Percentiles rank a stretch among this genome's conserved stretches.
Evolutionary conservation across 2,113 vertebrate species (phyloP).

Genomic region (Pelvicachromis taeniatus): DNA sequence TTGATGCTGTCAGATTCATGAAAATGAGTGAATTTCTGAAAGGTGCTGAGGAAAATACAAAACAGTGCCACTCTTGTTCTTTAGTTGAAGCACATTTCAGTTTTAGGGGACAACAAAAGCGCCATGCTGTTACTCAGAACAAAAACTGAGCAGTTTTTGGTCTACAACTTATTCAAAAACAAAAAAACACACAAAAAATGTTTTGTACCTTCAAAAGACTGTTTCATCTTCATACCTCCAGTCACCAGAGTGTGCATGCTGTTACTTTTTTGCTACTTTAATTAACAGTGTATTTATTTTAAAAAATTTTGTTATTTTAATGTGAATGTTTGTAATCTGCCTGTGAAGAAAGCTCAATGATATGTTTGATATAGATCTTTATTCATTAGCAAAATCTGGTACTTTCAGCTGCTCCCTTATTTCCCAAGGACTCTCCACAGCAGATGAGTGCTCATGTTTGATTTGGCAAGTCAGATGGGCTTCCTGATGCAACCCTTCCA

Average conservation of each 20-base stretch:
- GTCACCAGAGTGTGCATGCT: background rate
- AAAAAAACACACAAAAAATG: background rate
- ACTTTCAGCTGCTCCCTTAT: background rate
- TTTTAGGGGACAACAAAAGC: background rate
- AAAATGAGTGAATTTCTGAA: background rate
- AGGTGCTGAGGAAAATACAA: background rate
- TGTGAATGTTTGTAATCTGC: background rate
- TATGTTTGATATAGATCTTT: background rate
- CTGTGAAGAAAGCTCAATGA: background rate
- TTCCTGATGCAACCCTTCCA: background rate
- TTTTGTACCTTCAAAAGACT: background rate
- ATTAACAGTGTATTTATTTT: background rate
- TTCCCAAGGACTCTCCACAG: background rate
- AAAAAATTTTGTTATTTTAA: background rate
- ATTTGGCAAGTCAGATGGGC: background rate
- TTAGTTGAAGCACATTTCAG: background rate
- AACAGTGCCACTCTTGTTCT: background rate
- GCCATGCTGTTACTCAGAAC: background rate
- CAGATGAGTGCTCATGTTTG: background rate
- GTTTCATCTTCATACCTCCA: background rate
- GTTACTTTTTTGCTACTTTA: background rate
- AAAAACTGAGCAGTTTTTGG: background rate
- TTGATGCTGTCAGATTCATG: background rate
- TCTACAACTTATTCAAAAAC: background rate
- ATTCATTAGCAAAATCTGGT: background rate